Percentiles rank a stretch among this genome's conserved stretches.
These are phyloP conservation scores for Prunella himalayana DNA, from an alignment of 2,113 vertebrate genomes.

Conservation along the genomic window DNA sequence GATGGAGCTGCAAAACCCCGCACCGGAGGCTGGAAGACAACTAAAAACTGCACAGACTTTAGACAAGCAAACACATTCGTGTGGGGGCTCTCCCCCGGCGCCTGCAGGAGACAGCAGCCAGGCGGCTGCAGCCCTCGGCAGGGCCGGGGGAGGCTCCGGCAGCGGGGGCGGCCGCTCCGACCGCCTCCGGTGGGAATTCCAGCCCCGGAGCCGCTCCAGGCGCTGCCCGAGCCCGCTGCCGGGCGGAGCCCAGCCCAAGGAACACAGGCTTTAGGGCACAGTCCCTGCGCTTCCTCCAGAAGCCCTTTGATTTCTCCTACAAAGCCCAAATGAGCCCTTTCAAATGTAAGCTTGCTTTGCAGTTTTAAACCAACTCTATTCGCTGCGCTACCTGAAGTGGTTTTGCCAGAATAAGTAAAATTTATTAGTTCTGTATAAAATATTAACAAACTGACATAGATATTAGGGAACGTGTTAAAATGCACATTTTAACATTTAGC, in stretches of 20 bases:
- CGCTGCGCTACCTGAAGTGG: background rate
- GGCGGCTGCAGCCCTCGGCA: background rate
- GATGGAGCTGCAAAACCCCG: constrained; percentile 14
- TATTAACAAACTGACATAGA: background rate
- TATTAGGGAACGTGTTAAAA: background rate
- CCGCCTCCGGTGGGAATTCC: background rate
- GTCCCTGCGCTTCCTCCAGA: background rate
- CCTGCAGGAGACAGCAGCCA: background rate
- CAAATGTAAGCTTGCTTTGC: background rate
- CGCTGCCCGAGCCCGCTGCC: background rate
- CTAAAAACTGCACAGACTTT: constrained; percentile 36
- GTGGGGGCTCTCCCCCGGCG: background rate
- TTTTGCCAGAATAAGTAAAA: background rate
- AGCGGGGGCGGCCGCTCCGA: background rate
- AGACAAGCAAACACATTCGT: background rate
- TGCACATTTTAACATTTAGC: background rate
- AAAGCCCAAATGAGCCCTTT: background rate
- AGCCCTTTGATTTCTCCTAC: background rate
- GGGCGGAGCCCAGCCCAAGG: background rate
- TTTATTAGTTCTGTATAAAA: background rate
- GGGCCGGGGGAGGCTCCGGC: background rate
- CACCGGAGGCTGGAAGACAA: constrained; percentile 29
- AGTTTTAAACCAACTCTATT: background rate
- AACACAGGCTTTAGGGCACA: accelerated
- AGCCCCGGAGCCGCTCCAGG: background rate